Percentiles rank a stretch among this genome's conserved stretches.
Conservation (phyloP, 35 echinoderm and acorn worm species). For the Ophiothrix spiculata region DNA sequence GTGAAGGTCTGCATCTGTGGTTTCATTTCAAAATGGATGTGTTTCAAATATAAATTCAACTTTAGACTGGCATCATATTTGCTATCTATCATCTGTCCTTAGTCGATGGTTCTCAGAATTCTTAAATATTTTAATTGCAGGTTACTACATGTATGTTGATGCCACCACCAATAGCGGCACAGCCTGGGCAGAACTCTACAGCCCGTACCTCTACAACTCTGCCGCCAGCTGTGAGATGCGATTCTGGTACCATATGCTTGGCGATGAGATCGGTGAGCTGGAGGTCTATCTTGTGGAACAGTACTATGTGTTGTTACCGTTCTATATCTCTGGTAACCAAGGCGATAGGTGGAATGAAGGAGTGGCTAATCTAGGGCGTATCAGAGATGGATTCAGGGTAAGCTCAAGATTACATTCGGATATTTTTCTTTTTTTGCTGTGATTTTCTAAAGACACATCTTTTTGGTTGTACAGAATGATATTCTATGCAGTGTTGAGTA, state of each 20-base stretch:
- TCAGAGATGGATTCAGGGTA: constrained; percentile 65
- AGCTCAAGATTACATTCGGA: too few relatives aligned
- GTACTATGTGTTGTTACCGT: constrained; percentile 42
- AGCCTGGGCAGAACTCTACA: constrained; percentile 49
- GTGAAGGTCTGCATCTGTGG: too few relatives aligned
- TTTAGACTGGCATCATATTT: too few relatives aligned
- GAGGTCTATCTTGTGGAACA: constrained; percentile 46
- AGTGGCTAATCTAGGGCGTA: constrained; percentile 53
- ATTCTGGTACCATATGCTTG: constrained; percentile 81
- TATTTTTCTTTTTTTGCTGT: too few relatives aligned
- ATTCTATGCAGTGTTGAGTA: too few relatives aligned
- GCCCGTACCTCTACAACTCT: constrained; percentile 53
- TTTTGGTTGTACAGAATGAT: too few relatives aligned
- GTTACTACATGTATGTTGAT: constrained; percentile 78
- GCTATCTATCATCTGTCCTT: too few relatives aligned
- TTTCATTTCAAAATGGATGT: too few relatives aligned
- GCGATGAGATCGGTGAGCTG: constrained; percentile 61
- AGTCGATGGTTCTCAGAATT: too few relatives aligned
- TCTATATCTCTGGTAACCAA: constrained; percentile 48
- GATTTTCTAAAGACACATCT: too few relatives aligned
- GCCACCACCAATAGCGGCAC: constrained; percentile 38
- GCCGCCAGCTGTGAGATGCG: constrained; percentile 77
- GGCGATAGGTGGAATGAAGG: constrained; percentile 68
- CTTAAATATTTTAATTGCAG: too few relatives aligned
- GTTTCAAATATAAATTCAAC: too few relatives aligned